A percentile compares a stretch with the other conserved stretches of the same genome.
Conservation (phyloP, 2,888 invertebrate species). For the Eremobia ochroleuca region DNA sequence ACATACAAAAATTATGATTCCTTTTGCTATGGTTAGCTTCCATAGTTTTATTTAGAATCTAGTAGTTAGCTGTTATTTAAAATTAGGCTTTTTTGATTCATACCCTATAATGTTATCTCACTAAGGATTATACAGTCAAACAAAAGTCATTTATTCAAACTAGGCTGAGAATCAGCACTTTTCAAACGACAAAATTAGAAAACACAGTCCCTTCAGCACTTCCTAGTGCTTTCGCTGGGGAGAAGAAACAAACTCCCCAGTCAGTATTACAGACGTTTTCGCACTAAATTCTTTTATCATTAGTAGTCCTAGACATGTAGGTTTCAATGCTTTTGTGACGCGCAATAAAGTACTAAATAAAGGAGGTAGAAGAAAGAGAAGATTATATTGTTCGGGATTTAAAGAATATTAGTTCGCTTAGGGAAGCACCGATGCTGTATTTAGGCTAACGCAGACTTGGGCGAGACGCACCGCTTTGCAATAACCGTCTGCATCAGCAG, state of each 20-base stretch:
- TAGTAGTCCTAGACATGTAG: constrained; percentile 18
- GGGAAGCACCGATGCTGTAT: neutral
- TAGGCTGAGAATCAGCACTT: no score
- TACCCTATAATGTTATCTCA: neutral
- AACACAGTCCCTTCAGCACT: no score
- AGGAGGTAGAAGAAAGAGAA: neutral
- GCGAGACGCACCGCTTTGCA: no score
- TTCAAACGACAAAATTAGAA: no score
- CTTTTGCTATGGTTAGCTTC: neutral
- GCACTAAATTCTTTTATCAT: constrained; percentile 38
- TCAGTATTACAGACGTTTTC: constrained; percentile 28
- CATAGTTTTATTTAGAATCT: neutral
- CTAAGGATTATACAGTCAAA: constrained; percentile 8
- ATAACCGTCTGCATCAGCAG: no score
- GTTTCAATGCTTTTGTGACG: constrained; percentile 9
- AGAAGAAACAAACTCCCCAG: no score
- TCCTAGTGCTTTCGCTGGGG: no score
- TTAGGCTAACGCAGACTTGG: no score
- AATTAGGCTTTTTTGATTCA: constrained; percentile 17
- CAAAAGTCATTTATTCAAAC: no score
- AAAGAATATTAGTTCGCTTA: neutral
- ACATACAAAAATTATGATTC: neutral
- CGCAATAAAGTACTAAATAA: constrained; percentile 3
- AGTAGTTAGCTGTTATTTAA: neutral
- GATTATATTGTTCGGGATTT: constrained; percentile 4